A percentile compares a stretch with the other conserved stretches of the same genome.
Conservation (phyloP, 2,888 invertebrate species). For the Tachina fera region DNA sequence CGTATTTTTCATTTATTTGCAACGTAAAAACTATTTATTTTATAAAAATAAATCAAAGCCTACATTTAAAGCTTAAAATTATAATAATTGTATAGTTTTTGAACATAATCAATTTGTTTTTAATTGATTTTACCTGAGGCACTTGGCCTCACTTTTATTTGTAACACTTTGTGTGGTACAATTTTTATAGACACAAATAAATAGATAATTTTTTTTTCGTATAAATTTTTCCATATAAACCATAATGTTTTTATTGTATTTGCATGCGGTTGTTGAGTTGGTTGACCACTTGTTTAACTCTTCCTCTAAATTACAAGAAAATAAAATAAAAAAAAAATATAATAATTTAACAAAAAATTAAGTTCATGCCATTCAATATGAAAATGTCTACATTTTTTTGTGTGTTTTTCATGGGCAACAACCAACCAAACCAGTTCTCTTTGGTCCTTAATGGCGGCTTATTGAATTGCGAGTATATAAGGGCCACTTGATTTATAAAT, state of each 20-base stretch:
- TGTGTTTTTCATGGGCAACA: constrained; percentile 22
- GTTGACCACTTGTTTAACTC: constrained; percentile 79
- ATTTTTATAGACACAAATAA: constrained; percentile 25
- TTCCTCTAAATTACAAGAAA: constrained; percentile 53
- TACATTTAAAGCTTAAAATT: constrained; percentile 43
- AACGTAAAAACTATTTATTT: not conserved
- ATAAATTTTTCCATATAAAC: constrained; percentile 72
- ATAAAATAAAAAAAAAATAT: constrained; percentile 57
- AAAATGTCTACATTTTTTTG: constrained; percentile 49
- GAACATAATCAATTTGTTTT: constrained; percentile 64
- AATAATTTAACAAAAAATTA: constrained; percentile 45
- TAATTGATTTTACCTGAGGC: constrained; percentile 68
- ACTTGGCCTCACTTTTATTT: constrained; percentile 34
- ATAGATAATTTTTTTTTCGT: constrained; percentile 65
- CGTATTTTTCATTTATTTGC: not conserved
- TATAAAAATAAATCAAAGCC: constrained; percentile 55
- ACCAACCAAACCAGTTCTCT: not conserved
- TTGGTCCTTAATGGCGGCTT: constrained; percentile 34
- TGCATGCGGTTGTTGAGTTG: constrained; percentile 81
- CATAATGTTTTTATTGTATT: constrained; percentile 73
- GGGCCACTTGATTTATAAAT: constrained; percentile 57
- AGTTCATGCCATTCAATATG: constrained; percentile 41
- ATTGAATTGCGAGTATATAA: constrained; percentile 53
- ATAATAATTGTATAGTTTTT: constrained; percentile 53
- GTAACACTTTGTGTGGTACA: not conserved